Conservation (phyloP, 1,140 invertebrate genomes). For the Phocides pigmalion region DNA sequence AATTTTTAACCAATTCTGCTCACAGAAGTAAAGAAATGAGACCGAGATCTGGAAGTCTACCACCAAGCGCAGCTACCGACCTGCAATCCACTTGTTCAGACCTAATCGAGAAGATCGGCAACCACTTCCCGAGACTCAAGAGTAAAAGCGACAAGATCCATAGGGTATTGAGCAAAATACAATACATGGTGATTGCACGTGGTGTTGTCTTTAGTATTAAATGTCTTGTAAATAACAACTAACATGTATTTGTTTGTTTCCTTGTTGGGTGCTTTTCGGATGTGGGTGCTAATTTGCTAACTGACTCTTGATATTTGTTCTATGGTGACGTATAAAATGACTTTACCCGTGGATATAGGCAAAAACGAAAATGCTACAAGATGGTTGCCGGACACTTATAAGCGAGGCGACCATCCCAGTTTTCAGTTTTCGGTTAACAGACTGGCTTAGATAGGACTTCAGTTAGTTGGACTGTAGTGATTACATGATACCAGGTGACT, state of each 20-base stretch:
- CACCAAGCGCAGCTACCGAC: slow-evolving; percentile 48
- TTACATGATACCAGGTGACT: no score
- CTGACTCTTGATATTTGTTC: no score
- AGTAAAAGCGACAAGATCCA: slow-evolving; percentile 85
- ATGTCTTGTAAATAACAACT: slow-evolving; percentile 32
- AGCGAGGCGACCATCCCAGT: no score
- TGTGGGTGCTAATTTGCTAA: slow-evolving; percentile 15
- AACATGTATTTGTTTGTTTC: slow-evolving; percentile 18
- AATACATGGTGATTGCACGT: slow-evolving; percentile 32
- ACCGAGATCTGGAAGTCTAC: slow-evolving; percentile 61
- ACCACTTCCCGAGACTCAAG: slow-evolving; percentile 79
- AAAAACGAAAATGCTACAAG: no score
- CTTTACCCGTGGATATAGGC: no score
- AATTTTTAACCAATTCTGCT: not conserved
- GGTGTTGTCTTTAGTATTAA: slow-evolving; percentile 40
- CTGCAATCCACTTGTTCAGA: slow-evolving; percentile 67
- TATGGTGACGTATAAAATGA: no score
- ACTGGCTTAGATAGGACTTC: no score
- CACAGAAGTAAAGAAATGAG: slow-evolving; percentile 56
- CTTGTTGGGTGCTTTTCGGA: not conserved
- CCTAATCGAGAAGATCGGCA: slow-evolving; percentile 85
- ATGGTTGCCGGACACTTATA: no score
- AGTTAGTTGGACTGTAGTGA: no score
- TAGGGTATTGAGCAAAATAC: slow-evolving; percentile 78
- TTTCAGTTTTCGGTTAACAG: no score